Percentiles rank a stretch among this genome's conserved stretches.
Conservation (phyloP, 2,113 vertebrate genomes). For the Acanthochromis polyacanthus region DNA sequence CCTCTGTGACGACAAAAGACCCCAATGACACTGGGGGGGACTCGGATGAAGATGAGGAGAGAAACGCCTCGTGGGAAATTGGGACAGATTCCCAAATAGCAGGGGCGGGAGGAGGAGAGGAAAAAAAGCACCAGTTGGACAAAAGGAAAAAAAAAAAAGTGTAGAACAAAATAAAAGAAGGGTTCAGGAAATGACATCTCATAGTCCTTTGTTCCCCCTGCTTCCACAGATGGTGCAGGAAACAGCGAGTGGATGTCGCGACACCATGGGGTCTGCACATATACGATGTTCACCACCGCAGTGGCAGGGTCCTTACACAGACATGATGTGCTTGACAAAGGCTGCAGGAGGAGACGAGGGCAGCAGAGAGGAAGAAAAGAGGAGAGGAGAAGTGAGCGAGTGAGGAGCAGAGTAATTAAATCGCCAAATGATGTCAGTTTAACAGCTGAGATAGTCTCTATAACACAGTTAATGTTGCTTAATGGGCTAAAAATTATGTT, state of each 20-base stretch:
- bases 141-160: constrained; percentile 62
- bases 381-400: constrained; percentile 18
- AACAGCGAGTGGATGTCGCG: constrained; percentile 84
- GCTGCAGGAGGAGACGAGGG: constrained; percentile 81
- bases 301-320: constrained; percentile 86
- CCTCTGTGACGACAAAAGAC: constrained; percentile 62
- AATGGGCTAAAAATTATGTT: neutral
- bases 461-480: neutral
- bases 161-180: constrained; percentile 75
- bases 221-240: constrained; percentile 80
- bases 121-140: constrained; percentile 74
- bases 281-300: constrained; percentile 73
- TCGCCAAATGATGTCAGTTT: neutral
- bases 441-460: neutral
- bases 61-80: constrained; percentile 49
- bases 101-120: constrained; percentile 47
- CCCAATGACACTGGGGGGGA: constrained; percentile 27
- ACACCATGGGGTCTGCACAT: constrained; percentile 89
- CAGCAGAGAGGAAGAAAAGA: constrained; percentile 23
- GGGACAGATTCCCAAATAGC: constrained; percentile 54
- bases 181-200: constrained; percentile 83
- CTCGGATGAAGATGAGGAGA: constrained; percentile 44
- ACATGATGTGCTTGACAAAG: constrained; percentile 99
- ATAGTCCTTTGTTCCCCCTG: constrained; percentile 84
- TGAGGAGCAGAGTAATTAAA: neutral